Conservation (phyloP, 2,113 vertebrate species). For the Sturnira hondurensis region DNA sequence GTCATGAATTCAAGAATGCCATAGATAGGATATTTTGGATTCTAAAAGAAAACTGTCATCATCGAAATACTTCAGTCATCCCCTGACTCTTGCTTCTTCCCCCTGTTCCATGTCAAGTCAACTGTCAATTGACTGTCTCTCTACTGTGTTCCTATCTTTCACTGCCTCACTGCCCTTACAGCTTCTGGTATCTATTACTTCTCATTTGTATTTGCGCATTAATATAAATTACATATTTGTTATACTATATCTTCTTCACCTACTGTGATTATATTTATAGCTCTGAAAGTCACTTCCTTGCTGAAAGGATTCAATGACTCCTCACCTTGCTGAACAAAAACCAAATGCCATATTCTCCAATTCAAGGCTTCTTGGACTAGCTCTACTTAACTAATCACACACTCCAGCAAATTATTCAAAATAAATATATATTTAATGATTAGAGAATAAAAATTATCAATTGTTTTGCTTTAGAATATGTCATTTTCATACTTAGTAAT, state of each 20-base stretch:
- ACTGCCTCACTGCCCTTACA: not conserved
- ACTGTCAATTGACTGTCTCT: not conserved
- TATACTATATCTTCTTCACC: constrained; percentile 14
- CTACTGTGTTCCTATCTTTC: not conserved
- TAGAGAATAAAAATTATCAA: not conserved
- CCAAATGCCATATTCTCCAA: not conserved
- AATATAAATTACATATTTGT: constrained; percentile 18
- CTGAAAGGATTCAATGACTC: constrained; percentile 36
- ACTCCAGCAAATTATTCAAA: constrained; percentile 7
- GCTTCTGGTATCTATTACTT: not conserved
- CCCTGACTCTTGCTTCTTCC: not conserved
- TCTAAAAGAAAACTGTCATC: constrained; percentile 13
- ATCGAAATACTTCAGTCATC: constrained; percentile 25
- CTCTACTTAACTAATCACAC: not conserved
- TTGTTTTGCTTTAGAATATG: constrained; percentile 13
- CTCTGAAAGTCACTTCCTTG: constrained; percentile 17
- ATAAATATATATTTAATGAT: constrained; percentile 2
- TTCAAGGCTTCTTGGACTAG: not conserved
- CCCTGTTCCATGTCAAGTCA: not conserved
- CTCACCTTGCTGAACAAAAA: not conserved
- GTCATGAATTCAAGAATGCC: not conserved
- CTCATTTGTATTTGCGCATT: constrained; percentile 7
- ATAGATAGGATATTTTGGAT: constrained; percentile 25
- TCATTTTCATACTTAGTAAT: not conserved
- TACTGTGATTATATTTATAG: constrained; percentile 20